Conservation (phyloP, 2,888 invertebrate genomes). For the Lochmaea crataegi region DNA sequence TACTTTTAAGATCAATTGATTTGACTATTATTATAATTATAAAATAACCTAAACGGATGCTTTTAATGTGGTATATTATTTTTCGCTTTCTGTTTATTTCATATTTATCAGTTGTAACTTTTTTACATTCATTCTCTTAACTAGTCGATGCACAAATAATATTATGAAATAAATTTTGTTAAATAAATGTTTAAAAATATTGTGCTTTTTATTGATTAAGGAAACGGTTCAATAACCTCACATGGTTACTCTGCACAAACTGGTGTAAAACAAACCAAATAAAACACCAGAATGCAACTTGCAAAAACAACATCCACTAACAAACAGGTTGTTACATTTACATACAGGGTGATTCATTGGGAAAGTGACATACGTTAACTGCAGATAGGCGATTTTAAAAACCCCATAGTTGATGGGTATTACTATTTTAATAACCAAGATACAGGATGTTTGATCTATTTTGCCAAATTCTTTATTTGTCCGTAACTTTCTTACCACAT, state of each 20-base stretch:
- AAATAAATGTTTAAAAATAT: background rate
- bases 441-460: no score
- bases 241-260: background rate
- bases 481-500: no score
- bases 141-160: conserved; percentile 5
- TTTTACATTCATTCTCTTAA: background rate
- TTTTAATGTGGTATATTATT: background rate
- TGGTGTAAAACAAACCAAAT: no score
- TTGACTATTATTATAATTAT: no score
- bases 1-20: no score
- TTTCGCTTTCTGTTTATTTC: background rate
- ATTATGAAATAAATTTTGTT: background rate
- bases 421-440: no score
- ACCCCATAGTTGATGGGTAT: no score
- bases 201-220: background rate
- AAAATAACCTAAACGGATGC: background rate
- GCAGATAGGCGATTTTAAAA: no score
- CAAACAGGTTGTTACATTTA: background rate
- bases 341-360: no score
- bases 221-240: background rate
- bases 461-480: no score
- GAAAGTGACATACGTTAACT: no score
- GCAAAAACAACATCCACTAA: background rate
- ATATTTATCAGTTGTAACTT: background rate
- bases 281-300: no score